Conservation (phyloP, 2,797 vertebrate species). For the Philypnodon macrostomus region DNA sequence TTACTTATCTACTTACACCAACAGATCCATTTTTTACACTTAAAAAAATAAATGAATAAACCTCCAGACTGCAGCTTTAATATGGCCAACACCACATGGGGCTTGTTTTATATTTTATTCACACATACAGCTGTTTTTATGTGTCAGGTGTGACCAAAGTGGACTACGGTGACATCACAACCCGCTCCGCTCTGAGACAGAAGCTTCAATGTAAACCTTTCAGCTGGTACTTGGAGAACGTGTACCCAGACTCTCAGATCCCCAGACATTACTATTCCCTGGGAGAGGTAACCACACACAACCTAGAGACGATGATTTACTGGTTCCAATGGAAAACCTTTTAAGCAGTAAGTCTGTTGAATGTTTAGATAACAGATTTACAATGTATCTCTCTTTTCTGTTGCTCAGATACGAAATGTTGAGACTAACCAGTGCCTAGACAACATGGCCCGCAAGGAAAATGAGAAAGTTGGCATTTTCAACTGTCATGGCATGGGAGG, state of each 20-base stretch:
- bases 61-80: too few relatives aligned
- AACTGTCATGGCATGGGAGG: conserved; percentile 99
- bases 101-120: neutral
- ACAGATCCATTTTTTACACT: too few relatives aligned
- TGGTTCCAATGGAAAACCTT: neutral
- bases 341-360: neutral
- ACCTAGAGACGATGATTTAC: conserved; percentile 2
- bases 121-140: too few relatives aligned
- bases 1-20: too few relatives aligned
- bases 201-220: conserved; percentile 97
- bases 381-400: conserved; percentile 23
- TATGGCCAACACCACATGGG: neutral
- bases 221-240: conserved; percentile 96
- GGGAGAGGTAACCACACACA: conserved; percentile 84
- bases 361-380: neutral
- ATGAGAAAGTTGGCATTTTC: conserved; percentile 99
- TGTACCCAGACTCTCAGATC: conserved; percentile 99
- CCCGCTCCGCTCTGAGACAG: conserved; percentile 86
- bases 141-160: conserved; percentile 94
- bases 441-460: conserved; percentile 99
- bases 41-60: conserved; percentile 12
- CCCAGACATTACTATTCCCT: conserved; percentile 96
- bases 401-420: conserved; percentile 91
- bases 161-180: conserved; percentile 94
- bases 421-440: conserved; percentile 99